phyloP scores from a whole-genome alignment of 1,140 invertebrate species.

The Euwallacea similis region DNA sequence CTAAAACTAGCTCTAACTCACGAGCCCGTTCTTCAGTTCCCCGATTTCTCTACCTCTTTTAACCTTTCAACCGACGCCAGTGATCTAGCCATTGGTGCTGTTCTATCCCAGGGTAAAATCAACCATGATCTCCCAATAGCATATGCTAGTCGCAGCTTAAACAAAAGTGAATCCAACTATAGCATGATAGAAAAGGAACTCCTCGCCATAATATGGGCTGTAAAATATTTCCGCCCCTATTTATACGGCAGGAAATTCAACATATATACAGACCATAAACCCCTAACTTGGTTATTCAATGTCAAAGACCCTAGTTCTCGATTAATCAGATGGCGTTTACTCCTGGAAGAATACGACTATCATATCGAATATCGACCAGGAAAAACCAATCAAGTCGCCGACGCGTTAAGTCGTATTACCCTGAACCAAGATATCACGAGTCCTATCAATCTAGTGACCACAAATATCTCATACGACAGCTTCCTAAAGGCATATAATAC shows the following conservation, averaged over 20 bases:
- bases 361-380: constrained; percentile 53
- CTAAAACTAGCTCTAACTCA: constrained; percentile 19
- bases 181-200: constrained; percentile 33
- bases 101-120: constrained; percentile 25
- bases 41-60: constrained; percentile 50
- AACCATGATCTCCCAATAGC: constrained; percentile 10
- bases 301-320: constrained; percentile 53
- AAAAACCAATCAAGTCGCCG: constrained; percentile 43
- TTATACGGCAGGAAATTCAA: constrained; percentile 40
- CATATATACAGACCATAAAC: constrained; percentile 41
- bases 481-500: neutral
- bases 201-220: constrained; percentile 41
- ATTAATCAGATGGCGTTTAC: constrained; percentile 55
- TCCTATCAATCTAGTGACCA: constrained; percentile 2
- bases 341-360: constrained; percentile 54
- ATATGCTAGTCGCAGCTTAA: constrained; percentile 28
- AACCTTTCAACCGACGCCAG: constrained; percentile 49
- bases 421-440: neutral
- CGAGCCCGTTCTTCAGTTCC: constrained; percentile 37
- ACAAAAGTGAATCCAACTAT: constrained; percentile 18
- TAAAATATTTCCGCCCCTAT: constrained; percentile 40
- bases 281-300: constrained; percentile 48
- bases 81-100: constrained; percentile 23
- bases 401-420: constrained; percentile 19
- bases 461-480: neutral